Conservation (phyloP, 2,888 invertebrate genomes). For the Lamellibrachia columna region DNA sequence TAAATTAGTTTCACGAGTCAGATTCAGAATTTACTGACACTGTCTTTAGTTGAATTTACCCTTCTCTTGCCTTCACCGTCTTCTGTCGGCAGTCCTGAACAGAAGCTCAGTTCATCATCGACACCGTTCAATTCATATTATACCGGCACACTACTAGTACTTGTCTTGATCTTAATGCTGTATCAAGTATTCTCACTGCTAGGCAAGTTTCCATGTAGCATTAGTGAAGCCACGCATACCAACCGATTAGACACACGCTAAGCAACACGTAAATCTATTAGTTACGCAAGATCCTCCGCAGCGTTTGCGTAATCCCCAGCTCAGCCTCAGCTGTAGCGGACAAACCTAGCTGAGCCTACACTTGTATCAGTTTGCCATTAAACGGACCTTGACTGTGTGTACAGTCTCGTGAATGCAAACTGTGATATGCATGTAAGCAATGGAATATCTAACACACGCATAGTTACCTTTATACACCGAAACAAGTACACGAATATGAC, state of each 20-base stretch:
- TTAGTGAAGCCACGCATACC: not conserved
- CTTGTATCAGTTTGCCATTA: not conserved
- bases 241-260: not conserved
- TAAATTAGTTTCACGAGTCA: not conserved
- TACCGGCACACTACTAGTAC: not conserved
- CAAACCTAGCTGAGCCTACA: conserved; percentile 1
- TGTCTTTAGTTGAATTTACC: too few relatives aligned
- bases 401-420: not conserved
- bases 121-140: not conserved
- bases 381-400: not conserved
- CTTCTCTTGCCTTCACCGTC: too few relatives aligned
- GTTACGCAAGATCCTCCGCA: not conserved
- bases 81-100: too few relatives aligned
- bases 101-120: too few relatives aligned
- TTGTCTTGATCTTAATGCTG: too few relatives aligned
- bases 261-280: not conserved
- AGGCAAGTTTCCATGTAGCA: not conserved
- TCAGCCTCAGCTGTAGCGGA: not conserved
- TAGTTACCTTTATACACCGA: not conserved
- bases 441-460: not conserved
- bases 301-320: not conserved
- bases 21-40: not conserved
- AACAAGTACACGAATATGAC: not conserved
- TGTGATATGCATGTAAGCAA: not conserved
- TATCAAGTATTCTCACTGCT: not conserved